phyloP scores from a whole-genome alignment of 2,888 invertebrate species.

The Portevinia maculata region DNA sequence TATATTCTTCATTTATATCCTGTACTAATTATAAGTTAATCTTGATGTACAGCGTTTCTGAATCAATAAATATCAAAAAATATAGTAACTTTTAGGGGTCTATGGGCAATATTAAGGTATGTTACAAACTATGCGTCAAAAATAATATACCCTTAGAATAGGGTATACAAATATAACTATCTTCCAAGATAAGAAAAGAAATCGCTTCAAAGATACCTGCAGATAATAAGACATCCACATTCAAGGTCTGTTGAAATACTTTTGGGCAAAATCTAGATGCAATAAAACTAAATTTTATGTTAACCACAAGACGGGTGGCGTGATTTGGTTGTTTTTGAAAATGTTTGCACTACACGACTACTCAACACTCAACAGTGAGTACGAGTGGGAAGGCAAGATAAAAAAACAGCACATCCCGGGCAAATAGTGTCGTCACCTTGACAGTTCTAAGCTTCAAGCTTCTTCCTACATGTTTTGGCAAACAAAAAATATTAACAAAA shows the following conservation, averaged over 20 bases:
- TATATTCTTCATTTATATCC: no score
- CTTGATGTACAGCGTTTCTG: no score
- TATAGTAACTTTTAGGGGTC: no score
- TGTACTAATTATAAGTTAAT: no score
- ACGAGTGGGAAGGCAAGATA: constrained; percentile 49
- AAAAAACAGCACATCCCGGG: constrained; percentile 17
- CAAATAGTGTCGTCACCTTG: constrained; percentile 57
- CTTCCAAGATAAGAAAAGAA: background rate
- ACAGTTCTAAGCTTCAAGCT: constrained; percentile 44
- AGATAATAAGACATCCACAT: constrained; percentile 8
- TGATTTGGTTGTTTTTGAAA: background rate
- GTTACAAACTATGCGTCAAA: no score
- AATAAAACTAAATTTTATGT: constrained; percentile 55
- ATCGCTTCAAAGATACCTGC: no score
- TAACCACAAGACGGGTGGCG: constrained; percentile 10
- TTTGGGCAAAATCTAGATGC: constrained; percentile 58
- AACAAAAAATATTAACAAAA: constrained; percentile 22
- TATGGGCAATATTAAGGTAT: no score
- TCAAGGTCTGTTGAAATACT: constrained; percentile 57
- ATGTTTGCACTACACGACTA: constrained; percentile 43
- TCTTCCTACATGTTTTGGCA: constrained; percentile 55
- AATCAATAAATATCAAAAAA: no score
- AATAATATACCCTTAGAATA: no score
- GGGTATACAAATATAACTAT: no score
- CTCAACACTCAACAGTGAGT: background rate